Evolutionary conservation across 1,140 invertebrate species (phyloP).

Genomic region (Leptoteleia sp.): DNA sequence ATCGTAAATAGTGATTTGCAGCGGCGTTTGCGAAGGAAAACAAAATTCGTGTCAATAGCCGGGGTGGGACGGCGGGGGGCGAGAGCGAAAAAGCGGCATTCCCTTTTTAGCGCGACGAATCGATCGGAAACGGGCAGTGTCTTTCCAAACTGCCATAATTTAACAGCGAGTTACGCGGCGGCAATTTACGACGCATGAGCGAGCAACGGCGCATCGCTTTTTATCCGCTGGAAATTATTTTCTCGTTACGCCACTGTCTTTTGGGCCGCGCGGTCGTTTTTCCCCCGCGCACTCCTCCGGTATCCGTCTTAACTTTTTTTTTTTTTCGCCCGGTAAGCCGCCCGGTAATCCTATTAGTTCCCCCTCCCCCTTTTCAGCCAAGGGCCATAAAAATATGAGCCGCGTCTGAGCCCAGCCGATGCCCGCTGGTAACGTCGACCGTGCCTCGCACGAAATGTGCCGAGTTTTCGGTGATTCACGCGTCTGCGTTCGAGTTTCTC

Average conservation of each 20-base stretch:
- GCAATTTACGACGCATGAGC: slow-evolving; percentile 46
- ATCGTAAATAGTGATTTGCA: too few species aligned
- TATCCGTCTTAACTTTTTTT: slow-evolving; percentile 51
- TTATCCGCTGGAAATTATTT: slow-evolving; percentile 50
- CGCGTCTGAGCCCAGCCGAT: too few species aligned
- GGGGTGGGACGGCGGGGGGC: too few species aligned
- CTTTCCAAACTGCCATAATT: slow-evolving; percentile 48
- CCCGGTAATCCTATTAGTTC: slow-evolving; percentile 71
- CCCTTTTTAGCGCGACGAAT: slow-evolving; percentile 12
- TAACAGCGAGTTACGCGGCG: slow-evolving; percentile 39
- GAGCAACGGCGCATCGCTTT: slow-evolving; percentile 24
- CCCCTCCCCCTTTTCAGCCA: too few species aligned
- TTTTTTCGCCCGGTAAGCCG: slow-evolving; percentile 56
- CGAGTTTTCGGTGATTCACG: too few species aligned
- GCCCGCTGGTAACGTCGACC: too few species aligned
- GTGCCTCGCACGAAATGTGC: too few species aligned
- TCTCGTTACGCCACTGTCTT: slow-evolving; percentile 51
- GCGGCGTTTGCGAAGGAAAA: too few species aligned
- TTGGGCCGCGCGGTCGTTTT: too few species aligned
- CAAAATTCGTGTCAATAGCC: too few species aligned
- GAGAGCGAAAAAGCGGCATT: too few species aligned
- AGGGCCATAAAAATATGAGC: slow-evolving; percentile 64
- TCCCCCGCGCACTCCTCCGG: slow-evolving; percentile 13
- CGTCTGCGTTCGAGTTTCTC: too few species aligned
- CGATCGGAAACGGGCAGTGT: slow-evolving; percentile 30